These are phyloP conservation scores for Lemur catta DNA, from an alignment of 2,797 vertebrate species.

Conservation along the genomic window DNA sequence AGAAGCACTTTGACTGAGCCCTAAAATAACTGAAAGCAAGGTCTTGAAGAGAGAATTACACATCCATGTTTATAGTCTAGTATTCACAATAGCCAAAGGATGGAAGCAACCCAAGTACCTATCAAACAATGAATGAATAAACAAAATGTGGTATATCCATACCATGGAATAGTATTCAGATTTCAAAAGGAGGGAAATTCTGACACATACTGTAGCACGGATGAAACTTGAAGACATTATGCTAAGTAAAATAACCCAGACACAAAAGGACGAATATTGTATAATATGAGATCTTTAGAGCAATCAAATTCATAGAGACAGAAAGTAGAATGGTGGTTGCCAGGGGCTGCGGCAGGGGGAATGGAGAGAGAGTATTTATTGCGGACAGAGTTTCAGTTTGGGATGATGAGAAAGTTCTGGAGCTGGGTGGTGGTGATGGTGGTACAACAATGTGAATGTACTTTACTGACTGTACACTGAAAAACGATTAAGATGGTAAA, in stretches of 20 bases:
- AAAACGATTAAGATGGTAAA: neutral
- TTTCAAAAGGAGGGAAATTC: neutral
- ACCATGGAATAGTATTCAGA: neutral
- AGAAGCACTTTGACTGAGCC: too few species aligned
- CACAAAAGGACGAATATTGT: neutral
- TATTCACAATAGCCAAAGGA: neutral
- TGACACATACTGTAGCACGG: too few species aligned
- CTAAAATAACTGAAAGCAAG: neutral
- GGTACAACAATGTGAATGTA: neutral
- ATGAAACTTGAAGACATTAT: neutral
- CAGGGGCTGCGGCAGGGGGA: neutral
- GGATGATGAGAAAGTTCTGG: neutral
- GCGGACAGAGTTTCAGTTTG: neutral
- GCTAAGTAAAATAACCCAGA: neutral
- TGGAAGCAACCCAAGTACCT: neutral
- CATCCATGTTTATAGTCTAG: neutral
- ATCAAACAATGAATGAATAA: neutral
- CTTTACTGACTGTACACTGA: neutral
- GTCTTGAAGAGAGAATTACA: neutral
- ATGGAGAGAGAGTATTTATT: neutral
- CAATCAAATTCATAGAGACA: neutral
- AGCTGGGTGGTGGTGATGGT: neutral
- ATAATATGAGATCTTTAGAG: neutral
- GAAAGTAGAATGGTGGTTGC: neutral
- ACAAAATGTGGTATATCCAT: neutral